Conservation (phyloP, 2,888 invertebrate genomes). For the Dryadula phaetusa region DNA sequence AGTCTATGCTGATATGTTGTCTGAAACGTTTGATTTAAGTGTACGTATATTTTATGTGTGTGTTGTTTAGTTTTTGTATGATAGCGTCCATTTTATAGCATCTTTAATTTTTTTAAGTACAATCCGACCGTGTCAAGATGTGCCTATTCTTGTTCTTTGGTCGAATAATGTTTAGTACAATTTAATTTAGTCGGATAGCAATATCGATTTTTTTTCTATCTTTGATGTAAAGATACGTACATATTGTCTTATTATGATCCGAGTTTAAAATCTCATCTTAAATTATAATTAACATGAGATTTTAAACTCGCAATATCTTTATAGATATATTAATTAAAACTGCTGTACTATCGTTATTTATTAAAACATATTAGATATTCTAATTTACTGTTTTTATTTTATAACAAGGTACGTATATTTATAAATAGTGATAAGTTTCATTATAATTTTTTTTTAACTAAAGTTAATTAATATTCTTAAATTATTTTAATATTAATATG, state of each 20-base stretch:
- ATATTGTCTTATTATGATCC: not conserved
- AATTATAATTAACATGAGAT: not conserved
- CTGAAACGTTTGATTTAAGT: conserved; percentile 66
- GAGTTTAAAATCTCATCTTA: not conserved
- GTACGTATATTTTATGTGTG: conserved; percentile 58
- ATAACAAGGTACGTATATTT: no score
- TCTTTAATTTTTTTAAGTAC: conserved; percentile 48
- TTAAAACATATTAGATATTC: no score
- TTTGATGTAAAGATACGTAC: not conserved
- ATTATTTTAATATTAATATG: no score
- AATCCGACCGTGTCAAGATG: conserved; percentile 53
- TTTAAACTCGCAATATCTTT: no score
- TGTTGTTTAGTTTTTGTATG: conserved; percentile 37
- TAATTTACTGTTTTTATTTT: no score
- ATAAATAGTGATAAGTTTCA: no score
- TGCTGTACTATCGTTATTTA: no score
- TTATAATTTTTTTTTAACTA: no score
- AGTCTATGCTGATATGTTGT: conserved; percentile 77
- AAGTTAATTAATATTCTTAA: no score
- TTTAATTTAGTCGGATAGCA: conserved; percentile 52
- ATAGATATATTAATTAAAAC: no score
- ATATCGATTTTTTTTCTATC: conserved; percentile 51
- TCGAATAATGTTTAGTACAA: conserved; percentile 27
- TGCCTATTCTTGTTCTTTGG: conserved; percentile 40
- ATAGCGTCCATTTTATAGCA: conserved; percentile 64